Conservation (phyloP, 2,888 invertebrate species). For the Hypercompe scribonia region DNA sequence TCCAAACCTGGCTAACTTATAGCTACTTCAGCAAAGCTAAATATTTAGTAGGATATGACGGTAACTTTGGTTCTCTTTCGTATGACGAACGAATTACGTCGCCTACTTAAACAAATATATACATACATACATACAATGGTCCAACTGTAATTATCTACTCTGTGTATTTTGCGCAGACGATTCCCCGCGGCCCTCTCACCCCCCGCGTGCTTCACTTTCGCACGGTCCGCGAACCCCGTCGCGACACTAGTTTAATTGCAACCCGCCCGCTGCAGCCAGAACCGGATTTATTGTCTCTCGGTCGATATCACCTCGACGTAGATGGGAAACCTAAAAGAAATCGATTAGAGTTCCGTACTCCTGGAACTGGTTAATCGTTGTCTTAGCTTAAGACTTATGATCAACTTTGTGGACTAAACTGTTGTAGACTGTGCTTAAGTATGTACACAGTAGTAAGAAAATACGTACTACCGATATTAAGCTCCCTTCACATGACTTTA, state of each 20-base stretch:
- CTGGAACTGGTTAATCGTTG: constrained; percentile 47
- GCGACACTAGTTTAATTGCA: constrained; percentile 86
- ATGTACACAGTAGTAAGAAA: too few relatives aligned
- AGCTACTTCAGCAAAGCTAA: background rate
- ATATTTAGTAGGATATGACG: background rate
- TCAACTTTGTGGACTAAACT: constrained; percentile 34
- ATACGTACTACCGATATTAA: background rate
- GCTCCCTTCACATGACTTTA: background rate
- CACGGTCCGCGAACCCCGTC: constrained; percentile 80
- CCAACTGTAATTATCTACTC: constrained; percentile 35
- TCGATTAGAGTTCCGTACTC: constrained; percentile 58
- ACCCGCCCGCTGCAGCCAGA: constrained; percentile 74
- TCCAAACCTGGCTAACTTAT: background rate
- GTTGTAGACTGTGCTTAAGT: background rate
- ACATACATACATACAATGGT: background rate
- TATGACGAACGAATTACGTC: background rate
- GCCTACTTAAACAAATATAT: background rate
- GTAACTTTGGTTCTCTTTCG: background rate
- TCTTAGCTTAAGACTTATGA: constrained; percentile 31
- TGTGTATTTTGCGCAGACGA: constrained; percentile 49
- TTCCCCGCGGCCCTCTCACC: constrained; percentile 47
- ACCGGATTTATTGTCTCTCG: constrained; percentile 85
- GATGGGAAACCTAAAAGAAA: constrained; percentile 67
- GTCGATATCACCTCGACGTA: constrained; percentile 76
- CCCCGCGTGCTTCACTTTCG: constrained; percentile 81